Evolutionary conservation across 2,888 invertebrate genomes (phyloP).

Genomic region (Tipula lateralis): DNA sequence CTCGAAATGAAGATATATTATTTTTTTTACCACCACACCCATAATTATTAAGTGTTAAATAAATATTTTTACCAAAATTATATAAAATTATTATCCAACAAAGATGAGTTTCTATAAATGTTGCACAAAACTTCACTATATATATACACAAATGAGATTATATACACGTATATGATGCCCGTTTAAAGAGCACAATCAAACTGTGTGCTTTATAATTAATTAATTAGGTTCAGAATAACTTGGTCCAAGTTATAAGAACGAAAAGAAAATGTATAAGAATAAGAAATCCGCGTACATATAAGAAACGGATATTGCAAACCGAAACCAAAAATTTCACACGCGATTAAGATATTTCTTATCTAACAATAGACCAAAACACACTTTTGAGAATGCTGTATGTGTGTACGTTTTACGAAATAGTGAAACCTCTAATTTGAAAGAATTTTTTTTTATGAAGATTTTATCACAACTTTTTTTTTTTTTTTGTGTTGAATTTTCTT

Average conservation of each 20-base stretch:
- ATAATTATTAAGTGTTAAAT: background rate
- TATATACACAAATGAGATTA: background rate
- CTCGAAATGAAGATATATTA: background rate
- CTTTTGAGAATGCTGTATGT: background rate
- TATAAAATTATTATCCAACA: background rate
- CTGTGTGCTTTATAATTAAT: constrained; percentile 12
- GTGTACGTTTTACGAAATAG: background rate
- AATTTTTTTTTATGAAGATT: background rate
- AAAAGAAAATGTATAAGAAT: background rate
- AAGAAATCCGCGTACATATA: background rate
- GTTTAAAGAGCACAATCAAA: background rate
- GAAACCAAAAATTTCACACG: constrained; percentile 28
- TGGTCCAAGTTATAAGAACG: background rate
- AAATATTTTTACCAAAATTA: background rate
- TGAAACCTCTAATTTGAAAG: background rate
- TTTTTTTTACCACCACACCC: too few species aligned
- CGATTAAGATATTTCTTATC: constrained; percentile 29
- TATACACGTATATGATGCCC: background rate
- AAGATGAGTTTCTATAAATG: background rate
- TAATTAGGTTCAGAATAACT: background rate
- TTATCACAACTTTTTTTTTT: background rate
- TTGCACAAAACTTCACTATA: background rate
- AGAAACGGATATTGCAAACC: constrained; percentile 6
- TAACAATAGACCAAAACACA: constrained; percentile 4
- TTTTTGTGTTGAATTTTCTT: background rate